Base-by-base conservation (phyloP, 1,140 invertebrate species). In the Papilio polyxenes region DNA sequence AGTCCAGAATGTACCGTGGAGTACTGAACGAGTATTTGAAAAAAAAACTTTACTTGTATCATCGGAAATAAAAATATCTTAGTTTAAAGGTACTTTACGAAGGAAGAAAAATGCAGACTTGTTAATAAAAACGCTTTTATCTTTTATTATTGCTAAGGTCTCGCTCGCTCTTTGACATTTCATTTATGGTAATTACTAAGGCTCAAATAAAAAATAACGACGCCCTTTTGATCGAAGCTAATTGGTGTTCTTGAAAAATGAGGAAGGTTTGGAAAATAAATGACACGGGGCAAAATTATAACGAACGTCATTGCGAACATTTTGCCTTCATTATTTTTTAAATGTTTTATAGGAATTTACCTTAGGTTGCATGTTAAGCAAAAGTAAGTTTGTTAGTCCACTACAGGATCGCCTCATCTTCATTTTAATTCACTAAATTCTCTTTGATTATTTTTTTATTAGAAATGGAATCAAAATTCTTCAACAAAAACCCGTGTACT, bases 131-230 rank as follows among this genome's bases (percentile, higher is more conserved):
- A 72, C 31, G 65, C 65, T 72, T 72, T 72, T 40, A 72, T 72
- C 65, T 72, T 72, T 72, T 40, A 72, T 72, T 37, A 72, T 72
- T 72, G 37, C 65, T 72, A 72, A 72, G 65, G 65, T 40, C 11
- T 31, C 31, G 31, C 65, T 31, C 65, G 31, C 65, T 31, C 65
- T 72, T 72, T 72, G 65, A 72, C 65, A 72, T 72, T 72, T 72
- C 65, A 40, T 72, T 72, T 40, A 72, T 72, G 65, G 65, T 31
- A 72, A 72, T 72, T 72, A 72, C 65, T 72, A 40, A 37, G 65
- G 65, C 31, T 72, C 65, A 72, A 72, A 72, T 72, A 72, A 72
- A 72, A 72, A 72, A 72, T 72, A 72, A 72, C 31, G 65, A 72
- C 65, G 65, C 31, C 65, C 65, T 72, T 72, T 72, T 72, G 65